These are phyloP conservation scores for Saccostrea echinata DNA, from an alignment of 1,140 invertebrate genomes.

Conservation along the genomic window DNA sequence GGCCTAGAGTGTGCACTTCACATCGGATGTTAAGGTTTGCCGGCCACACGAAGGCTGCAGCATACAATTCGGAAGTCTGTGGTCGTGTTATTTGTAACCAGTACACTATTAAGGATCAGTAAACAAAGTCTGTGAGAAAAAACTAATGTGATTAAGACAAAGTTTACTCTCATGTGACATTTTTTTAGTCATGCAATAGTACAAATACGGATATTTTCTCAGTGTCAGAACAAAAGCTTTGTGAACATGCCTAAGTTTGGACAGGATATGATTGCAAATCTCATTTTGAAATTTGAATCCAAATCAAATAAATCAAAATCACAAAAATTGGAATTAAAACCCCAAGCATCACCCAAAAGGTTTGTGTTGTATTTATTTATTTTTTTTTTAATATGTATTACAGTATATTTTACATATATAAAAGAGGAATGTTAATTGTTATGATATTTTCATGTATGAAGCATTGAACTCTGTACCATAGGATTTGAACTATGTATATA, in stretches of 20 bases:
- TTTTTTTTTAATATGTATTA: no score
- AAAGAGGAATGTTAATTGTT: not conserved
- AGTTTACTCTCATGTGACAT: not conserved
- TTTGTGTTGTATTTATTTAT: not conserved
- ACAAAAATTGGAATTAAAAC: not conserved
- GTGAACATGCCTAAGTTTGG: slow-evolving; percentile 16
- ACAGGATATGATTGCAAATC: slow-evolving; percentile 23
- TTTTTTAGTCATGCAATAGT: not conserved
- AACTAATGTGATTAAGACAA: slow-evolving; percentile 4
- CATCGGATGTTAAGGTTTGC: slow-evolving; percentile 2
- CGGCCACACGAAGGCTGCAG: not conserved
- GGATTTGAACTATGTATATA: not conserved
- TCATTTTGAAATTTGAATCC: slow-evolving; percentile 20
- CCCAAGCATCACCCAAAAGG: not conserved
- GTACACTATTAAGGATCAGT: not conserved
- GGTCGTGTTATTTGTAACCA: not conserved
- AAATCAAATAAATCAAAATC: slow-evolving; percentile 10
- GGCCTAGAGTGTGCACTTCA: not conserved
- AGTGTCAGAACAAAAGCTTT: not conserved
- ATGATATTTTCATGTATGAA: not conserved
- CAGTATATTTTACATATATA: not conserved
- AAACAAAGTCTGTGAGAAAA: slow-evolving; percentile 22
- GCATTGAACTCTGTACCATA: not conserved
- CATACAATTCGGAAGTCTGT: not conserved
- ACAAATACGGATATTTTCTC: not conserved